Percentiles rank a stretch among this genome's conserved stretches.
Evolutionary conservation across 2,888 invertebrate genomes (phyloP).

Genomic region (Idaea biselata): DNA sequence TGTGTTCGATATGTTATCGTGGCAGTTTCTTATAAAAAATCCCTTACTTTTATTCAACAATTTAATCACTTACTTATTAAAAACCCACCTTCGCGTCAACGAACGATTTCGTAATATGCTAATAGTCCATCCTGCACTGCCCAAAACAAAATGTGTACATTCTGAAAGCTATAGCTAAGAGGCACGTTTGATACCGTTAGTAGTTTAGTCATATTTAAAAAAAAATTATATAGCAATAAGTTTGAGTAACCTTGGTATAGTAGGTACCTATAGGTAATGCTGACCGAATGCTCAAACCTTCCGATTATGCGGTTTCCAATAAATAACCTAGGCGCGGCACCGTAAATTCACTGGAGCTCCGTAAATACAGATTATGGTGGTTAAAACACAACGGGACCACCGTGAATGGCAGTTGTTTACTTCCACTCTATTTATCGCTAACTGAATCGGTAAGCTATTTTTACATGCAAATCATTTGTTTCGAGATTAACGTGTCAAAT

Average conservation of each 20-base stretch:
- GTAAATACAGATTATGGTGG: constrained; percentile 31
- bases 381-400: neutral
- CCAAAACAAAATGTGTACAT: too few relatives aligned
- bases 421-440: constrained; percentile 1
- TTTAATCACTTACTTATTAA: too few relatives aligned
- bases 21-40: neutral
- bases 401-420: constrained; percentile 1
- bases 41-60: too few relatives aligned
- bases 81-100: too few relatives aligned
- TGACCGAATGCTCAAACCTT: constrained; percentile 2
- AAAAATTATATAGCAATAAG: neutral
- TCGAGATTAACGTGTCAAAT: neutral
- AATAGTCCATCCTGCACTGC: too few relatives aligned
- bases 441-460: constrained; percentile 1
- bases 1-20: neutral
- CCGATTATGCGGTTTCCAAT: constrained; percentile 9
- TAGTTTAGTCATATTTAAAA: too few relatives aligned
- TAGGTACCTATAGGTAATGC: neutral
- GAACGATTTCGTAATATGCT: too few relatives aligned
- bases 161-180: too few relatives aligned
- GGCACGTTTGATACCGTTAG: too few relatives aligned
- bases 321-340: constrained; percentile 25
- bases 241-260: neutral
- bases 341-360: constrained; percentile 26
- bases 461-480: neutral